phyloP scores from a whole-genome alignment of 2,888 invertebrate species.

The Calephelis perditalis region DNA sequence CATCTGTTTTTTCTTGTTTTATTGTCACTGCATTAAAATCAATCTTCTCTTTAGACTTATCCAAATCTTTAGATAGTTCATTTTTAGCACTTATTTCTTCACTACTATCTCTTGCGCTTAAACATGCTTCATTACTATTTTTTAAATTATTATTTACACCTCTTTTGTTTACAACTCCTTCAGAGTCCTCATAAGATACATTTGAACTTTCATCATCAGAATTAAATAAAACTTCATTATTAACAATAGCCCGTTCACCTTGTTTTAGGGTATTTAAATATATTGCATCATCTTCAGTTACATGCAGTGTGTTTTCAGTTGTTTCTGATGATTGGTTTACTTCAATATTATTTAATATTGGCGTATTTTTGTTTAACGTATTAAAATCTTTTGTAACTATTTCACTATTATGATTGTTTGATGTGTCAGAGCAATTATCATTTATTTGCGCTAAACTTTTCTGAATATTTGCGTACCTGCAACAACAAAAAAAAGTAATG shows the following conservation, averaged over 20 bases:
- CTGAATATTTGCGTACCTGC: background rate
- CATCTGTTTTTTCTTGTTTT: constrained; percentile 31
- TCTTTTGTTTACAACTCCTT: background rate
- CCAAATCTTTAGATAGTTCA: constrained; percentile 5
- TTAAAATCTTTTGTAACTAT: background rate
- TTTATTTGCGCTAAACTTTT: background rate
- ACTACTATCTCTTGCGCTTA: background rate
- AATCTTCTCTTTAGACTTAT: constrained; percentile 13
- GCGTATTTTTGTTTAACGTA: background rate
- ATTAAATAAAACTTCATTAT: background rate
- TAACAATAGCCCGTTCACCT: background rate
- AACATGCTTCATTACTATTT: background rate
- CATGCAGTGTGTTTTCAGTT: background rate
- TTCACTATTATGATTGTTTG: background rate
- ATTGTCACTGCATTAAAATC: constrained; percentile 22
- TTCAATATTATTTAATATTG: constrained; percentile 11
- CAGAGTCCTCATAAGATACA: background rate
- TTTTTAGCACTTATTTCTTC: background rate
- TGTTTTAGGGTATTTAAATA: background rate
- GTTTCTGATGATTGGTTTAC: background rate
- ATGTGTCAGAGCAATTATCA: background rate
- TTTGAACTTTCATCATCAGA: background rate
- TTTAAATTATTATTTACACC: background rate
- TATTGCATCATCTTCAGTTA: background rate
- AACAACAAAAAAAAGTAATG: background rate